Conservation (phyloP, 1,140 invertebrate genomes). For the Ptiloglossa arizonensis region DNA sequence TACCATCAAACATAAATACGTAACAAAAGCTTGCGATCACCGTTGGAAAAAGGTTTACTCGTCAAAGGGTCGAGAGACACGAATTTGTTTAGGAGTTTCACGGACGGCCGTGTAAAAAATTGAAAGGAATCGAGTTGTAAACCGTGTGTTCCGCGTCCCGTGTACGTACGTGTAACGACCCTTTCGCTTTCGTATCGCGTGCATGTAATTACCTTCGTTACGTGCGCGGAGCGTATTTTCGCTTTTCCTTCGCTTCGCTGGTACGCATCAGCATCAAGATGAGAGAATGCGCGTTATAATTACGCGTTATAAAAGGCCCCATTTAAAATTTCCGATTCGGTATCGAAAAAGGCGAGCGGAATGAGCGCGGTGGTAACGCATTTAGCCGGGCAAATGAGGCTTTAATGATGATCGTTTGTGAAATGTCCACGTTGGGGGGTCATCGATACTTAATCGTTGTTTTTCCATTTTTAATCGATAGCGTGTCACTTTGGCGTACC, state of each 20-base stretch:
- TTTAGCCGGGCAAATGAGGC: slow-evolving; percentile 32
- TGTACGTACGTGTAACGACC: slow-evolving; percentile 9
- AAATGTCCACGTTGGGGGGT: slow-evolving; percentile 12
- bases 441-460: slow-evolving; percentile 26
- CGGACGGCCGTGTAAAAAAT: background rate
- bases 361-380: slow-evolving; percentile 20
- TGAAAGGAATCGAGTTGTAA: slow-evolving; percentile 20
- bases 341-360: slow-evolving; percentile 41
- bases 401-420: slow-evolving; percentile 47
- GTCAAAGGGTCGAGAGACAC: too few species aligned
- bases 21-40: too few species aligned
- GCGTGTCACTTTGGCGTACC: background rate
- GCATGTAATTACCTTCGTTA: slow-evolving; percentile 57
- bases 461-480: background rate
- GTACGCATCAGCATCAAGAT: slow-evolving; percentile 30
- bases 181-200: slow-evolving; percentile 55
- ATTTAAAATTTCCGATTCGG: slow-evolving; percentile 43
- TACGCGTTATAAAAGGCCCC: slow-evolving; percentile 43
- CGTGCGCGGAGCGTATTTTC: slow-evolving; percentile 3
- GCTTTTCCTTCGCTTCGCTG: slow-evolving; percentile 23
- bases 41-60: too few species aligned
- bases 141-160: slow-evolving; percentile 18
- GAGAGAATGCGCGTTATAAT: slow-evolving; percentile 44
- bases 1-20: too few species aligned
- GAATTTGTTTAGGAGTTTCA: too few species aligned